Evolutionary conservation across 2,888 invertebrate species (phyloP), one percentile per base, ranked within the genome.

Genomic region (Linnaemya tessellans): DNA sequence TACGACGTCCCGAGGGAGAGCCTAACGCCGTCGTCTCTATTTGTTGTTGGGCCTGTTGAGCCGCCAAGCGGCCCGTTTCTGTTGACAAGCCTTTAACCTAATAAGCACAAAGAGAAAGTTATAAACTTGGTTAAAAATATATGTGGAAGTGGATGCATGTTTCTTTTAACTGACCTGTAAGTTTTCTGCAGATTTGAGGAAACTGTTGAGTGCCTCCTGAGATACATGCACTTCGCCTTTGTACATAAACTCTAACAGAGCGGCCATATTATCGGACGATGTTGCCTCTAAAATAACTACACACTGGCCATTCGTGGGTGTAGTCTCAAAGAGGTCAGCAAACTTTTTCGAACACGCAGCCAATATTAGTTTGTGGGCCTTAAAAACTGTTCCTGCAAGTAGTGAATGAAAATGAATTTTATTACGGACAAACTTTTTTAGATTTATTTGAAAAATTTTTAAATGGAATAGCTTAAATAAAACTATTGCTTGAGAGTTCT

Each of bases 291-390:
- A 94, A 91, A 97, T 97, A 91, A 97, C 97, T 90, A 97, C 96
- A 91, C 97, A 95, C 87, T 95, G 95, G 75, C 92, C 92, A 89
- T 92, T 91, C 89, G 92, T 92, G 81, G 97, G 97, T 88, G 97
- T 97, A 88, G 96, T 95, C 94, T 97, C 97, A 93, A 97, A 97
- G 89, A 97, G 93, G 93, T 97, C 97, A 91, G 97, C 97, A 93
- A 97, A 96, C 93, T 97, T 97, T 93, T 97, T 97, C 93, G 97
- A 97, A 94, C 97, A 97, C 91, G 97, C 97, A 89, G 97, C 97
- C 93, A 97, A 94, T 91, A 97, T 97, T 92, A 97, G 94, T 93
- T 97, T 97, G 94, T 97, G 97, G 89, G 97, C 97, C 93, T 96
- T 96, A 93, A 97, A 97, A 91, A 97, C 96, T 92, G 97, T 96